Base-by-base conservation (phyloP, 2,888 invertebrate species). In the Tipula helvola region DNA sequence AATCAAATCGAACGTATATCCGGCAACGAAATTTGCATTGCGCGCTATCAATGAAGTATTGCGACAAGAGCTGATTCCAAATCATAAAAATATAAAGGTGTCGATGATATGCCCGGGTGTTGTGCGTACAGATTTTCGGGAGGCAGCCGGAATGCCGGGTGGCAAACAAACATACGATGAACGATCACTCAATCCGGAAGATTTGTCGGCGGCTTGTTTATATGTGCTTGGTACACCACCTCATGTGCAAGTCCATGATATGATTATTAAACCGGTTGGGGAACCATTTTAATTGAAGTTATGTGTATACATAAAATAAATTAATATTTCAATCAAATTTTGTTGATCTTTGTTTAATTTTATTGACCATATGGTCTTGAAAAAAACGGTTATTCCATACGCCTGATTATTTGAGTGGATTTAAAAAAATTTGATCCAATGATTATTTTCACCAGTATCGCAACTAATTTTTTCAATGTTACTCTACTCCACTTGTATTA, bases 11-110 rank as follows among this genome's bases (percentile, higher is more conserved):
- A 10, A 4, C 13, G 39, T 84, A 3, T 91, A 90, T 88, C 87
- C 89, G 4, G 86, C 89, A 4, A 89, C 89, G 0, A 91, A 91
- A 87, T 88, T 89, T 87, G 91, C 90, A 12, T 83, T 91, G 4
- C 90, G 90, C 8, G 91, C 90, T 7, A 87, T 91, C 83, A 89
- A 89, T 0, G 91, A 91, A 88, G 87, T 89, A 1, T 88, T 90
- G 1, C 90, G 91, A 0, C 90, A 91, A 87, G 91, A 91, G 88
- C 89, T 91, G 39, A 71, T 71, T 10, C 18, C 71, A 71, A 18
- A 28, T 71, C 18, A 71, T 71, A 71, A 71, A 71, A 86, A 86
- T 57, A 10, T 86, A 3, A 13, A 16, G 18, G 39, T 86, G 7
- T 18, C 52, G 3, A 42, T 42, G 18, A 39, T 86, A 8, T 57